Conservation (phyloP, 2,797 vertebrate species). For the Notamacropus eugenii region DNA sequence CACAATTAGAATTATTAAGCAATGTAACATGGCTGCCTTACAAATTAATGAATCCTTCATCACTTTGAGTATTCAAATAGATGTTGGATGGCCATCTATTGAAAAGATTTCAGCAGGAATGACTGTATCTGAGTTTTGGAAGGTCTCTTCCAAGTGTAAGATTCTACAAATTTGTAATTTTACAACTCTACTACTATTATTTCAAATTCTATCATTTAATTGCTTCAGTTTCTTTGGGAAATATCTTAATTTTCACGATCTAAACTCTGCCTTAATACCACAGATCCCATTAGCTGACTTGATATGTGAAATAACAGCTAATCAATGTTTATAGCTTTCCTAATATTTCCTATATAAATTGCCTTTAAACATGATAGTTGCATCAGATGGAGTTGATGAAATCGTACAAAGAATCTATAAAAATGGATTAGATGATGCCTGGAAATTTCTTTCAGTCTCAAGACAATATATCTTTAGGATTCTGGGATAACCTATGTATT, state of each 20-base stretch:
- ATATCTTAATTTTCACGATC: neutral
- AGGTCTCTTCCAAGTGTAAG: neutral
- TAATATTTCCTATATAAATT: neutral
- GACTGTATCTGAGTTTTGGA: neutral
- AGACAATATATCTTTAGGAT: neutral
- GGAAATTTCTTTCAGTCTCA: neutral
- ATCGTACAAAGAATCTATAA: neutral
- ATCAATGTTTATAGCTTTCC: neutral
- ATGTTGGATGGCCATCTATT: neutral
- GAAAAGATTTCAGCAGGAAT: neutral
- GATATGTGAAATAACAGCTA: neutral
- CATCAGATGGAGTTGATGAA: neutral
- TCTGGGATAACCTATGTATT: neutral
- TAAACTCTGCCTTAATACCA: neutral
- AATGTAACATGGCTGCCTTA: neutral
- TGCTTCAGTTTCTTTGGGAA: neutral
- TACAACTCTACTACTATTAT: neutral
- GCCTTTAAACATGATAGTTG: neutral
- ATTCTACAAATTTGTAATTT: neutral
- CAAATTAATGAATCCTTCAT: neutral
- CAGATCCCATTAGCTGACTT: neutral
- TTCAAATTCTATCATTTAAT: neutral
- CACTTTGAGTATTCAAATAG: neutral
- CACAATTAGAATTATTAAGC: neutral
- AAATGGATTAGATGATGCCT: neutral